Evolutionary conservation across 92 coral and sea anemone species (phyloP).

Genomic region (Paramuricea clavata): DNA sequence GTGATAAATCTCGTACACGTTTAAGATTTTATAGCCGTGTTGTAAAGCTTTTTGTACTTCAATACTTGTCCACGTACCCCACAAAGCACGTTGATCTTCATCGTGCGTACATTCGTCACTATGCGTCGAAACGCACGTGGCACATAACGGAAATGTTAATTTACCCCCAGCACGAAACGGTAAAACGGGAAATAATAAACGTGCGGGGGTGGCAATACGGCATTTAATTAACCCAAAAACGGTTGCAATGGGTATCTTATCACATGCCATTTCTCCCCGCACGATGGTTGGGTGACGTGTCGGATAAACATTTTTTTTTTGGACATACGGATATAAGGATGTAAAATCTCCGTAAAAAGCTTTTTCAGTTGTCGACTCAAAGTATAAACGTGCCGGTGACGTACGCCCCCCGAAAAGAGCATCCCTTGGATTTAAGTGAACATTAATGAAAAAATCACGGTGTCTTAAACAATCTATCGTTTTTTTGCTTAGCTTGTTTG

Average conservation of each 20-base stretch:
- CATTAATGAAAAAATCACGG: too few species aligned
- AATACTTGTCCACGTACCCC: too few species aligned
- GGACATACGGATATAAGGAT: neutral
- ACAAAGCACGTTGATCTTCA: neutral
- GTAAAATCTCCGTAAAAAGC: too few species aligned
- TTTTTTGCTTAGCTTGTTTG: neutral
- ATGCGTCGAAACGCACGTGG: neutral
- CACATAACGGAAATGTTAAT: neutral
- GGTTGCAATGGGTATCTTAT: neutral
- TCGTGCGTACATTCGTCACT: neutral
- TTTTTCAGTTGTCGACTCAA: too few species aligned
- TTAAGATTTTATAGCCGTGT: too few species aligned
- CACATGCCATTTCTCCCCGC: neutral
- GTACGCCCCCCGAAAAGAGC: too few species aligned
- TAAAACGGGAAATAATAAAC: neutral
- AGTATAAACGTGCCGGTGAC: too few species aligned
- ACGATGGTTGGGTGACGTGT: neutral
- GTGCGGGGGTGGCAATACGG: neutral
- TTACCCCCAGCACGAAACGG: too few species aligned
- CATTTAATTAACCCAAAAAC: neutral
- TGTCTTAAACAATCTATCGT: too few species aligned
- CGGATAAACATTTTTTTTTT: neutral
- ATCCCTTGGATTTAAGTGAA: too few species aligned
- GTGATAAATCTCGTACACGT: too few species aligned
- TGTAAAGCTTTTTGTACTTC: too few species aligned